A percentile compares a stretch with the other conserved stretches of the same genome.
These are phyloP conservation scores for Apodemia hepburni DNA, from an alignment of 2,888 invertebrate species.

Conservation along the genomic window DNA sequence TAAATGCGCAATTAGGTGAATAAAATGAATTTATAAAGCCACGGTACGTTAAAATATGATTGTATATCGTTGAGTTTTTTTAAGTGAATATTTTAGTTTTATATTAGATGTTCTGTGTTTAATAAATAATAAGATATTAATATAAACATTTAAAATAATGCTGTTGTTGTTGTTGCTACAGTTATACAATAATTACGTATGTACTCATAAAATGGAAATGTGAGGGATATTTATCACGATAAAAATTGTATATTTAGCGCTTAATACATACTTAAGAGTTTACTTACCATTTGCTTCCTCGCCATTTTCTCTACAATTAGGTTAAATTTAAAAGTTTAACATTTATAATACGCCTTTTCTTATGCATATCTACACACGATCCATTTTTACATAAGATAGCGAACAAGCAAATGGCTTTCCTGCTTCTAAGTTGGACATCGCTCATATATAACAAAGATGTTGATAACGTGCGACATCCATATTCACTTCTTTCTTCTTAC, in stretches of 20 bases:
- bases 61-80: constrained; percentile 34
- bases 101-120: constrained; percentile 48
- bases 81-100: constrained; percentile 37
- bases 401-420: neutral
- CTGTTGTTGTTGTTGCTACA: constrained; percentile 80
- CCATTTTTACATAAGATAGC: neutral
- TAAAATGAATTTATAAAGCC: constrained; percentile 28
- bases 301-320: too few species aligned
- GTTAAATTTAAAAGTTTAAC: too few species aligned
- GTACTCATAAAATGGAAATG: constrained; percentile 42
- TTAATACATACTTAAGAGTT: too few species aligned
- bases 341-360: too few species aligned
- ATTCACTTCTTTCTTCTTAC: too few species aligned
- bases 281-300: too few species aligned
- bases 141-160: constrained; percentile 69
- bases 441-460: too few species aligned
- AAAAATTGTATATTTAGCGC: constrained; percentile 29
- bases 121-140: constrained; percentile 49
- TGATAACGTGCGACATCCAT: too few species aligned
- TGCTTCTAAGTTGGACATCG: too few species aligned
- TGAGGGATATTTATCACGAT: constrained; percentile 40
- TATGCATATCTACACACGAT: too few species aligned
- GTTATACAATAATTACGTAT: constrained; percentile 65
- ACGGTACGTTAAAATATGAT: constrained; percentile 31
- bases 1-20: constrained; percentile 45